Evolutionary conservation across 64 coral and sea anemone species (phyloP), one percentile per base, ranked within the genome.

Genomic region (Montipora foliosa): DNA sequence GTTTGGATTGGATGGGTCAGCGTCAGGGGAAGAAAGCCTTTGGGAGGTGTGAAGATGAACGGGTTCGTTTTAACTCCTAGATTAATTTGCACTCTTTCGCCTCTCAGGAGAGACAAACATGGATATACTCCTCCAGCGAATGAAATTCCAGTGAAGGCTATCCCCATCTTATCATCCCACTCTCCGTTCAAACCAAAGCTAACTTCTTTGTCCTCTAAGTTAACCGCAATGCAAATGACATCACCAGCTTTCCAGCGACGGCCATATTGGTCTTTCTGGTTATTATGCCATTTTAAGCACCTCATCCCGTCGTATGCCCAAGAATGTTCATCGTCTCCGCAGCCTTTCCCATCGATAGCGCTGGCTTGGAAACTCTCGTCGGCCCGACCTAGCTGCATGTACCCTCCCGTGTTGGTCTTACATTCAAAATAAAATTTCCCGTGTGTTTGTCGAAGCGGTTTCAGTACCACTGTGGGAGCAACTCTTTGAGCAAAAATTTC

Each of bases 351-450:
- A 70, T 91, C 76, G 8, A 88, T 76, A 19, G 94, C 89, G 16
- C 49, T 77, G 57, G 94, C 83, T n/a, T 14, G 74, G 53, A 95
- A 95, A 25, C 76, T 72, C 16, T 95, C 94, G 20, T 95, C 94
- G 24, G 82, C 89, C 89, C 94, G 92, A 8, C 94, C 94, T 12
- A 95, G 51, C 44, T 95, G 94, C 94, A 95, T 95, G 45, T 95
- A 95, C 3, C 84, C 94, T 3, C 87, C 87, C 59, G 87, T 89
- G 24, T 44, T 89, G 11, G 94, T 92, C 64, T 95, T 95, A 67
- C 94, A 95, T 77, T 95, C 94, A 76, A 80, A 95, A 47, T 95
- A 95, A 45, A 88, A 95, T 75, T 78, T 95, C 50, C 94, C 94
- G 2, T 72, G 78, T 13, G 50, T 74, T 68, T 95, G 94, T 24